phyloP scores from a whole-genome alignment of 2,797 vertebrate species.

The Petrocephalus schoutedeni region DNA sequence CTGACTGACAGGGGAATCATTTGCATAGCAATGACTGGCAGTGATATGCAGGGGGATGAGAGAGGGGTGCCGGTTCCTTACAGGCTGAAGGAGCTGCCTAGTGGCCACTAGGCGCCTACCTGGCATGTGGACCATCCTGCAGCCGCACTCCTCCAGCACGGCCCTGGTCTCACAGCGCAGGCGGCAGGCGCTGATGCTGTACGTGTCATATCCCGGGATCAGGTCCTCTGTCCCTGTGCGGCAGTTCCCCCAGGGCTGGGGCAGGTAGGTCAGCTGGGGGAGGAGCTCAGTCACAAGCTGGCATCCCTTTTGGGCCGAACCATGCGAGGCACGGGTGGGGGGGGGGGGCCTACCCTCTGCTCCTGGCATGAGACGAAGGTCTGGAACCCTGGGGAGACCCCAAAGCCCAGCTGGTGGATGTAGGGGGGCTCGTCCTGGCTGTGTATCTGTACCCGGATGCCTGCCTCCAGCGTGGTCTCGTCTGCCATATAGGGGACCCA shows the following conservation, averaged over 20 bases:
- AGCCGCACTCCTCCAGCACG: constrained; percentile 79
- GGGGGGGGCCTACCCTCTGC: constrained; percentile 74
- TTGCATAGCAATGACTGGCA: background rate
- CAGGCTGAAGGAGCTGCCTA: background rate
- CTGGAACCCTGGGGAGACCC: constrained; percentile 95
- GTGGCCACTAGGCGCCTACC: constrained; percentile 57
- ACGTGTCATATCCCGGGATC: constrained; percentile 87
- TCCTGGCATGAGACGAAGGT: constrained; percentile 99
- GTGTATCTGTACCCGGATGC: constrained; percentile 96
- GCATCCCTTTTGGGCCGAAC: background rate
- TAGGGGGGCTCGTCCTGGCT: constrained; percentile 96
- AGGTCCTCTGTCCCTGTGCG: constrained; percentile 76
- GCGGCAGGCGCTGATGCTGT: constrained; percentile 93
- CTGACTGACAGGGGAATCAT: background rate
- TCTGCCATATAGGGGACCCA: constrained; percentile 56
- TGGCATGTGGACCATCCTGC: constrained; percentile 98
- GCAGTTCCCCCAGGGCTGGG: constrained; percentile 96
- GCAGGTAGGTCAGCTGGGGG: constrained; percentile 89
- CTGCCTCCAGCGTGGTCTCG: constrained; percentile 94
- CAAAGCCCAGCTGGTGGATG: constrained; percentile 95
- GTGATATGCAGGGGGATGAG: background rate
- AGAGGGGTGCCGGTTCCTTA: background rate
- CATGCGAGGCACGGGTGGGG: background rate
- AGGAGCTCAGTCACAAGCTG: constrained; percentile 42
- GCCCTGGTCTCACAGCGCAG: constrained; percentile 89